Evolutionary conservation across 2,797 vertebrate genomes (phyloP), one percentile per base, ranked within the genome.

Genomic region (Chloroceryle inda): DNA sequence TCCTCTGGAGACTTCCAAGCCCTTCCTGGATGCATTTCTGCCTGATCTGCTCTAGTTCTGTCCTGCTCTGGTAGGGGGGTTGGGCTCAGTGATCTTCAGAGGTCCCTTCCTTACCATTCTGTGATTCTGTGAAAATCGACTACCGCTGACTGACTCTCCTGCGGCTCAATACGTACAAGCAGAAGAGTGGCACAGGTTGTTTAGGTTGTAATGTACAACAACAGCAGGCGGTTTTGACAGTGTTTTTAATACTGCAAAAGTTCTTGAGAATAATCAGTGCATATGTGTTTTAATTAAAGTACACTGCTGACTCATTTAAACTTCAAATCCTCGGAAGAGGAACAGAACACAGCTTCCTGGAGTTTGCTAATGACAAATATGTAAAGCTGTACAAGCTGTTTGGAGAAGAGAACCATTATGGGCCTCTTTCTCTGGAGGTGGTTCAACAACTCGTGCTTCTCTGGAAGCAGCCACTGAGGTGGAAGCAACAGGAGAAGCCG

Each of bases 281-380:
- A 9, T 42, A 7, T 40, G 42, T 69, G 15, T 88, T 94, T 89
- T 83, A 91, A 92, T 92, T 91, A 89, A 80, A 85, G 49, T 49
- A 61, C 44, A 10, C 26, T 56, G 40, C 35, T 92, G 33, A 52
- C 52, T 83, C 59, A 29, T 74, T 76, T 56, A 52, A 91, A 94
- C 33, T 47, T 59, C 55, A 63, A 13, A 73, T 29, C 23, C 52
- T 61, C 69, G 53, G n/a, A 87, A 50, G 47, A 74, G n/a, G 40
- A 94, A 42, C 8, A 67, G 72, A 67, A 44, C 18, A 13, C 47
- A 66, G 11, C 68, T 80, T 83, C 31, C 38, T 59, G 62, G 44
- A 89, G 82, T 82, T 92, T 76, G 24, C 71, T 56, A 35, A 59
- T 55, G 49, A 59, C 63, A 84, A 40, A 38, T 56, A 55, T 27